Conservation (phyloP, 1,140 invertebrate genomes). For the Tribolium castaneum region DNA sequence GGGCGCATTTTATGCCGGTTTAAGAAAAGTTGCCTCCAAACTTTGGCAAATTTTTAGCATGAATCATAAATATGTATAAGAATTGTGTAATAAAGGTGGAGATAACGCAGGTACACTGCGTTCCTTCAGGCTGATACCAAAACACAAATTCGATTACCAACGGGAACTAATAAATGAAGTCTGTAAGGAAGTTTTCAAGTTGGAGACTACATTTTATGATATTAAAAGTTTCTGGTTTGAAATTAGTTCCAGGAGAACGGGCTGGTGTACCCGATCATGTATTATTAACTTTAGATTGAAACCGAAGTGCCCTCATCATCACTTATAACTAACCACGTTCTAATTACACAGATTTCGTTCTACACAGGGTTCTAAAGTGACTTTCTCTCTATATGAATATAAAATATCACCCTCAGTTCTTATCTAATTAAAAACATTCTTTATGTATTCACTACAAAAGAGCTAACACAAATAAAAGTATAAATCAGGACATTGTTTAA, state of each 20-base stretch:
- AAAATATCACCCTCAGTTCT: not conserved
- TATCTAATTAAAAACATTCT: no score
- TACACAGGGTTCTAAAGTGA: not conserved
- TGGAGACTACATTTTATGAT: constrained; percentile 33
- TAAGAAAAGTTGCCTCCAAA: not conserved
- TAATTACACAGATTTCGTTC: constrained; percentile 21
- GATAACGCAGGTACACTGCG: constrained; percentile 19
- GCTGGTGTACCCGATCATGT: constrained; percentile 30
- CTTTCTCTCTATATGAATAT: not conserved
- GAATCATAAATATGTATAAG: constrained; percentile 23
- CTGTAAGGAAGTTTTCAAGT: constrained; percentile 30
- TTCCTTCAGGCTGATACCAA: constrained; percentile 20
- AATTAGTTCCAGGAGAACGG: constrained; percentile 19
- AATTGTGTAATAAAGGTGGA: constrained; percentile 11
- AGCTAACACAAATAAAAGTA: not conserved
- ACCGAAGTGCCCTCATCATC: constrained; percentile 13
- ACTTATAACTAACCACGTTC: not conserved
- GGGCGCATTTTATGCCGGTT: not conserved
- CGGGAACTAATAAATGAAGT: constrained; percentile 31
- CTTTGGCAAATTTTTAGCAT: not conserved
- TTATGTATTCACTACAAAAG: no score
- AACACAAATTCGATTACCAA: constrained; percentile 32
- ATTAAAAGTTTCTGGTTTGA: constrained; percentile 25
- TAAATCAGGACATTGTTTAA: not conserved
- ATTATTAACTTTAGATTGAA: constrained; percentile 35